Evolutionary conservation across 2,113 vertebrate genomes (phyloP), one percentile per base, ranked within the genome.

Genomic region (Engystomops pustulosus): DNA sequence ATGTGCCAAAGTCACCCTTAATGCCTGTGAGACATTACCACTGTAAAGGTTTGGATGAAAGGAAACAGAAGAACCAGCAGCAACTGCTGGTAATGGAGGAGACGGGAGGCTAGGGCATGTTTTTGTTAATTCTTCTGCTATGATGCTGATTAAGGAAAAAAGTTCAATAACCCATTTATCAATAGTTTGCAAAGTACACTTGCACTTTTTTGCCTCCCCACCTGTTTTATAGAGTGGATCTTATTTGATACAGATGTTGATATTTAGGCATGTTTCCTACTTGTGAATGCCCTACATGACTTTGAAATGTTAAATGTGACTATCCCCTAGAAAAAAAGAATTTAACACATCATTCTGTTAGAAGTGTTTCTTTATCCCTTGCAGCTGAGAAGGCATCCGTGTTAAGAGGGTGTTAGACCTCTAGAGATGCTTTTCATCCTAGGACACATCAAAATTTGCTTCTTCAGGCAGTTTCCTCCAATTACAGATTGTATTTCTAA

Each of bases 301-400:
- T 34, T 81, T 81, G 49, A 81, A 58, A 71, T 71, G 49, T 44
- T 44, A 71, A 71, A 71, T 58, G 67, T 72, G 80, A 69, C 38
- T 38, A 81, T 72, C 12, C 47, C 67, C 20, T 58, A 81, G 32
- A 8, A 55, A 71, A 71, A 58, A 41, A 20, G 6, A 32, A 49
- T n/a, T 81, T 55, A 69, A 55, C 67, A 71, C 78, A n/a, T 55
- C 25, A 10, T 49, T 20, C 27, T 55, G 65, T 34, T 38, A 30
- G 51, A 81, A 25, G 45, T 55, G 15, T 53, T 71, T 58, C n/a
- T n/a, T 51, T 71, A 32, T 80, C 68, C 30, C 15, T 30, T 81
- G 67, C 68, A 55, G 49, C 45, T 41, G 47, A 69, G 65, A n/a
- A 53, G 20, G 27, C 30, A 53, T 47, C 45, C 44, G 49, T 71